Percentiles rank a stretch among this genome's conserved stretches.
These are phyloP conservation scores for Megamerina dolium DNA, from an alignment of 2,888 invertebrate genomes.

Conservation along the genomic window DNA sequence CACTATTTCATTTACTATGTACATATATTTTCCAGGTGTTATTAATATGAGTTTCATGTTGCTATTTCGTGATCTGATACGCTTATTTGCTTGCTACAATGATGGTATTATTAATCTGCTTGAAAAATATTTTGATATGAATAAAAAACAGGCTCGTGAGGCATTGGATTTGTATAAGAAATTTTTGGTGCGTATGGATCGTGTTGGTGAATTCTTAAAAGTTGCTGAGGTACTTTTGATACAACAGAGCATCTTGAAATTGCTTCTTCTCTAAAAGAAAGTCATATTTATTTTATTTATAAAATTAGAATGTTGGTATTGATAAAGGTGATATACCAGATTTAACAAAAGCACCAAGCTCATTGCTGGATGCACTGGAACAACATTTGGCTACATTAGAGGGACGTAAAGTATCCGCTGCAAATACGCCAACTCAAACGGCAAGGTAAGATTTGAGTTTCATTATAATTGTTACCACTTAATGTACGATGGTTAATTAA, in stretches of 20 bases:
- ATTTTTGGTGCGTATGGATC: slow-evolving; percentile 97
- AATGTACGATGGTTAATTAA: neutral
- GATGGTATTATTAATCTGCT: slow-evolving; percentile 98
- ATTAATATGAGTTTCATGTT: slow-evolving; percentile 99
- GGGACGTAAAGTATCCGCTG: slow-evolving; percentile 82
- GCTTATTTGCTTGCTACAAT: slow-evolving; percentile 98
- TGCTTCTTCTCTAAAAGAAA: neutral
- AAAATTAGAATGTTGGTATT: slow-evolving; percentile 81
- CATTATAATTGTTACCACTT: slow-evolving; percentile 5
- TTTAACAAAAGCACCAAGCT: slow-evolving; percentile 95
- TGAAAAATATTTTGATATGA: slow-evolving; percentile 99
- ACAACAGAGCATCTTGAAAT: neutral
- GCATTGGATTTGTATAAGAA: slow-evolving; percentile 98
- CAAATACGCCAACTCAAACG: slow-evolving; percentile 80
- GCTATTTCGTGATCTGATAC: slow-evolving; percentile 96
- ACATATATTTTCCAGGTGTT: slow-evolving; percentile 55
- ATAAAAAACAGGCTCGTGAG: slow-evolving; percentile 97
- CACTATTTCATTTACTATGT: slow-evolving; percentile 1
- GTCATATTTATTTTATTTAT: slow-evolving; percentile 41
- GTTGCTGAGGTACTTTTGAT: slow-evolving; percentile 59
- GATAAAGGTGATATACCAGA: slow-evolving; percentile 99
- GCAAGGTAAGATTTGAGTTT: slow-evolving; percentile 59
- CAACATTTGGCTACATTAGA: slow-evolving; percentile 91
- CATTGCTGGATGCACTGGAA: slow-evolving; percentile 92
- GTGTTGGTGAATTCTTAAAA: slow-evolving; percentile 96